These are phyloP conservation scores for Leptocoma aspasia DNA, from an alignment of 2,113 vertebrate genomes.

Conservation along the genomic window DNA sequence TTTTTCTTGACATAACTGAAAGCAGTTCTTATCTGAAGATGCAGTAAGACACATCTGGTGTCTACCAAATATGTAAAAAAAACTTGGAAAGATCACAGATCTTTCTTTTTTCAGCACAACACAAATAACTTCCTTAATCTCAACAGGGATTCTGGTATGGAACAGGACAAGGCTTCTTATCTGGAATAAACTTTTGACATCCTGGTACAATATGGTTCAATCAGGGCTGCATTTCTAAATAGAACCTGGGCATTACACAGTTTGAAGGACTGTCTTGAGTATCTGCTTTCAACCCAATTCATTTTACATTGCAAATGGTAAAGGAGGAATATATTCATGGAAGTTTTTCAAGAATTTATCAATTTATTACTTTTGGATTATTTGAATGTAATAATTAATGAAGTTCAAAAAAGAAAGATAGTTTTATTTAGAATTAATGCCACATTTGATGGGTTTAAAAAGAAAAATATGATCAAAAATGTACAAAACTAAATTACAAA, in stretches of 20 bases:
- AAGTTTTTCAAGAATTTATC: not conserved
- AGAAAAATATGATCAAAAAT: not conserved
- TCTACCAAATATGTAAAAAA: not conserved
- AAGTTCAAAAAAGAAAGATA: fast-evolving
- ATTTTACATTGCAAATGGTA: not conserved
- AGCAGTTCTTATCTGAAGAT: not conserved
- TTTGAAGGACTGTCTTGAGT: not conserved
- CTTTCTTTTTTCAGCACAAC: not conserved
- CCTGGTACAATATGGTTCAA: not conserved
- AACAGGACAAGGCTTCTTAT: not conserved
- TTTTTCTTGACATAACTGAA: not conserved
- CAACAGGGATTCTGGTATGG: not conserved
- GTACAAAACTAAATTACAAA: not conserved
- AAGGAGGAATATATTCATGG: not conserved
- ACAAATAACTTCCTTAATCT: not conserved
- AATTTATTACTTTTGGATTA: not conserved
- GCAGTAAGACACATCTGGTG: not conserved
- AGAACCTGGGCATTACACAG: not conserved
- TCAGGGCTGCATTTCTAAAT: not conserved
- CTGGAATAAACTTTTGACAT: not conserved
- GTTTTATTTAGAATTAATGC: not conserved
- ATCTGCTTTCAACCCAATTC: not conserved
- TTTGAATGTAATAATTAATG: not conserved
- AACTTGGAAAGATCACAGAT: not conserved
- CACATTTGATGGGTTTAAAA: not conserved